A percentile compares a stretch with the other conserved stretches of the same genome.
These are phyloP conservation scores for Sminthopsis crassicaudata DNA, from an alignment of 2,113 vertebrate species.

Conservation along the genomic window DNA sequence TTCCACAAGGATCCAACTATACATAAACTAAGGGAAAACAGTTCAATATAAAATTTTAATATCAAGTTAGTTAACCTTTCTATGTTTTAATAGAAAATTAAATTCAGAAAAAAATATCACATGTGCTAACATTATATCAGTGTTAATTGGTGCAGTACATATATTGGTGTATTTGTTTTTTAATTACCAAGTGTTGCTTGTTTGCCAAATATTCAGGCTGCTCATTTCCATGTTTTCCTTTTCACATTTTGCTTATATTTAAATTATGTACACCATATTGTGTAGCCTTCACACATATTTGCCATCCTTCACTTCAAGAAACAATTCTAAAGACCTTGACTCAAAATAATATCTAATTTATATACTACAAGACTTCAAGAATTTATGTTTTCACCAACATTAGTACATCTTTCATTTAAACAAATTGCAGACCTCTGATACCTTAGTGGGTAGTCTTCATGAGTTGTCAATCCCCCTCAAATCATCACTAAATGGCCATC, in stretches of 20 bases:
- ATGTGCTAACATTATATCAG: conserved; percentile 1
- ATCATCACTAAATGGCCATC: neutral
- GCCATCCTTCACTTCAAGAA: neutral
- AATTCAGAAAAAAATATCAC: conserved; percentile 39
- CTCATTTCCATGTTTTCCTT: conserved; percentile 44
- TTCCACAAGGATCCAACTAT: neutral
- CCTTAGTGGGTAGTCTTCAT: neutral
- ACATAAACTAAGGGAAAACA: neutral
- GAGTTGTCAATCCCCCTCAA: neutral
- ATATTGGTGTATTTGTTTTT: conserved; percentile 26
- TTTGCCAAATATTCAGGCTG: conserved; percentile 29
- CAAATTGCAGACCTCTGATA: neutral
- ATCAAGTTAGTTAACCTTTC: neutral
- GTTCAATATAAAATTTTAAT: conserved; percentile 24
- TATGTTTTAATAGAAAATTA: conserved; percentile 15
- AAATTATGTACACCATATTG: neutral
- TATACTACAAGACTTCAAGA: neutral
- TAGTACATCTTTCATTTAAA: neutral
- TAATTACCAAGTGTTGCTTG: conserved; percentile 35
- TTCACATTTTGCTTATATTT: conserved; percentile 1
- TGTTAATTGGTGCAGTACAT: conserved; percentile 29
- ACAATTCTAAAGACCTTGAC: neutral
- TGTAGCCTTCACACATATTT: neutral
- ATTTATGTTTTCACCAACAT: neutral
- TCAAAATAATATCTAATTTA: neutral